Evolutionary conservation across 2,113 vertebrate species (phyloP).

Genomic region (Phoenicopterus ruber): DNA sequence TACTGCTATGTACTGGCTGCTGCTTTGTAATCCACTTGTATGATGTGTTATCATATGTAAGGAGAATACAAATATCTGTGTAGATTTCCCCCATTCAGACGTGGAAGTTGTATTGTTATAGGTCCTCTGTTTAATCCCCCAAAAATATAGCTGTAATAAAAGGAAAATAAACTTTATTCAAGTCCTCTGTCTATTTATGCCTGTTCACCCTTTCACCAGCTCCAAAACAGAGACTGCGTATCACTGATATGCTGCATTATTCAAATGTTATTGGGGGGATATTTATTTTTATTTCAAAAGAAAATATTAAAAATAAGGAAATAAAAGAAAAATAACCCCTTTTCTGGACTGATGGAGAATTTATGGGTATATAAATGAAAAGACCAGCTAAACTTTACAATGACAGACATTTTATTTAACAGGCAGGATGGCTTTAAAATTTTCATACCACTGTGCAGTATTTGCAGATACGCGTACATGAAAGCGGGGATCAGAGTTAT

Average conservation of each 20-base stretch:
- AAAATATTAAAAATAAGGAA: not conserved
- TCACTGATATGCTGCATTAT: not conserved
- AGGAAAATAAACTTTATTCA: not conserved
- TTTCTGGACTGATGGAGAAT: not conserved
- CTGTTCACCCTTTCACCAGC: not conserved
- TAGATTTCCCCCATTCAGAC: not conserved
- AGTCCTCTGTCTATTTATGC: not conserved
- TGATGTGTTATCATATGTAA: not conserved
- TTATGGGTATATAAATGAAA: constrained; percentile 3
- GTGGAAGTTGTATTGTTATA: not conserved
- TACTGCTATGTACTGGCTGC: not conserved
- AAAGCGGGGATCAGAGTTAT: not conserved
- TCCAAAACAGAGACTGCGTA: not conserved
- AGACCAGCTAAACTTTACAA: not conserved
- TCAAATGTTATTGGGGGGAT: not conserved
- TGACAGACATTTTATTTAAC: constrained; percentile 6
- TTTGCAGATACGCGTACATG: not conserved
- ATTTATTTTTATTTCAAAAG: constrained; percentile 3
- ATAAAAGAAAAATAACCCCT: not conserved
- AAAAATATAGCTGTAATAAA: not conserved
- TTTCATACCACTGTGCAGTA: not conserved
- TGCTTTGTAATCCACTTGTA: not conserved
- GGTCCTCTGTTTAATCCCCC: not conserved
- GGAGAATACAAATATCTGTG: not conserved
- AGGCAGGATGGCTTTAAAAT: not conserved